Evolutionary conservation across 1,140 invertebrate genomes (phyloP).

Genomic region (Caenorhabditis latens): DNA sequence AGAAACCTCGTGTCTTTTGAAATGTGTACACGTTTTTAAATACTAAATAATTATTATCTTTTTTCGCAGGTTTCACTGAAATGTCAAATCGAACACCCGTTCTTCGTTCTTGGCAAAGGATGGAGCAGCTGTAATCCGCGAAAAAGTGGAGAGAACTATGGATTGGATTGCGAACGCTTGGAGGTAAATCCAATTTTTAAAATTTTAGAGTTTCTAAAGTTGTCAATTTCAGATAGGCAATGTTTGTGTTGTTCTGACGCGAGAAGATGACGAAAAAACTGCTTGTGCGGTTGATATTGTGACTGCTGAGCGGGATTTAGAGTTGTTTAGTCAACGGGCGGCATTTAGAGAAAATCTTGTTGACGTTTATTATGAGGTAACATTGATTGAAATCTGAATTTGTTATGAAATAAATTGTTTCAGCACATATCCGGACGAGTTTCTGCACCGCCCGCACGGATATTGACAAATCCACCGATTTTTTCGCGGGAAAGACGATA

Average conservation of each 20-base stretch:
- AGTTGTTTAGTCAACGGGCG: slow-evolving; percentile 10
- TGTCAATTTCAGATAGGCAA: background rate
- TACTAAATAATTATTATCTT: too few relatives aligned
- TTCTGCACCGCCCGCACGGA: slow-evolving; percentile 5
- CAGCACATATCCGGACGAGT: slow-evolving; percentile 2
- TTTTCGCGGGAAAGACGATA: background rate
- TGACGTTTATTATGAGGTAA: slow-evolving; percentile 23
- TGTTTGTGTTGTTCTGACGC: slow-evolving; percentile 25
- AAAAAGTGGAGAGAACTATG: slow-evolving; percentile 50
- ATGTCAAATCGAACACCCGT: slow-evolving; percentile 56
- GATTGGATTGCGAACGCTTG: slow-evolving; percentile 39
- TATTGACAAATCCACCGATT: background rate
- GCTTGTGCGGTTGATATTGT: slow-evolving; percentile 22
- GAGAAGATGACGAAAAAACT: background rate
- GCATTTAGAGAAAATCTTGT: slow-evolving; percentile 1
- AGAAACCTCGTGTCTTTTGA: too few relatives aligned
- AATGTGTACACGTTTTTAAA: too few relatives aligned
- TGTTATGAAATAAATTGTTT: background rate
- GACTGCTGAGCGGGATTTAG: slow-evolving; percentile 6
- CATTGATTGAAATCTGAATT: too few relatives aligned
- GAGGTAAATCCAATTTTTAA: background rate
- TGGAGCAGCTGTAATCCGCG: slow-evolving; percentile 48
- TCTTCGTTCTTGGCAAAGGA: slow-evolving; percentile 58
- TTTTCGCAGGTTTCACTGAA: slow-evolving; percentile 21
- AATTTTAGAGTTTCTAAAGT: background rate